These are phyloP conservation scores for Mus musculus DNA, from an alignment of 2,113 vertebrate genomes.

Conservation along the genomic window GRCm39 chr9:60590001-60590500, in stretches of 20 bases:
- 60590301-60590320: not conserved
- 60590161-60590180: not conserved
- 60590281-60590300: not conserved
- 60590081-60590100: conserved; percentile 41
- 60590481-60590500: not conserved
- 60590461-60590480: not conserved
- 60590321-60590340: not conserved
- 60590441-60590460: not conserved
- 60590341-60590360: not conserved
- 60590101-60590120: not conserved
- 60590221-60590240: not conserved
- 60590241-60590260: not conserved
- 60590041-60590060: conserved; percentile 27
- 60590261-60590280: not conserved
- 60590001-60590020: conserved; percentile 40
- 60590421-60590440: conserved; percentile 6
- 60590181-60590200: too few species aligned
- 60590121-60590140: not conserved
- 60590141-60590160: not conserved
- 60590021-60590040: not conserved
- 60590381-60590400: not conserved
- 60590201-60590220: not conserved
- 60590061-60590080: conserved; percentile 43
- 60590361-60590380: conserved; percentile 31
- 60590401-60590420: not conserved